Evolutionary conservation across 2,797 vertebrate genomes (phyloP).

Genomic region (Serranus cabrilla): DNA sequence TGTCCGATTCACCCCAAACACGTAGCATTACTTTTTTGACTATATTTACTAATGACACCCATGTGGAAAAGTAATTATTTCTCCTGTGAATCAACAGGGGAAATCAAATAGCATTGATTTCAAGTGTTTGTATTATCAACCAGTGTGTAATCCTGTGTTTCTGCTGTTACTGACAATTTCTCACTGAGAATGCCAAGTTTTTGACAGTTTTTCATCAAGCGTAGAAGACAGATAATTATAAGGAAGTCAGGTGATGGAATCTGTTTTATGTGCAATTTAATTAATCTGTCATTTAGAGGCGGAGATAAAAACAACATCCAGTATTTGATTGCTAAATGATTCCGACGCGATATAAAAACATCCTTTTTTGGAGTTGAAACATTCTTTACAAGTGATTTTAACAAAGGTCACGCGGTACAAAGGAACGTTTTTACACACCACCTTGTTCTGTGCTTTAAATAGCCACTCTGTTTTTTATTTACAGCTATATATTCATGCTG

Average conservation of each 20-base stretch:
- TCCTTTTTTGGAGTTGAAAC: neutral
- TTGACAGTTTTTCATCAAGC: conserved; percentile 10
- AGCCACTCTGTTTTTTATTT: neutral
- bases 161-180: neutral
- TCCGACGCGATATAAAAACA: neutral
- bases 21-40: neutral
- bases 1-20: neutral
- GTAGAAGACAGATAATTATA: conserved; percentile 8
- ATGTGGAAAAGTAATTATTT: neutral
- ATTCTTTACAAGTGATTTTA: neutral
- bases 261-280: neutral
- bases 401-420: neutral
- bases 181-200: neutral
- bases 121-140: conserved; percentile 9
- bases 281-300: neutral
- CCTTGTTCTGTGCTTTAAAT: neutral
- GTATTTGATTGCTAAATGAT: neutral
- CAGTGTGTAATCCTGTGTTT: neutral
- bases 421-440: neutral
- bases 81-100: conserved; percentile 4
- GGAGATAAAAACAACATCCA: neutral
- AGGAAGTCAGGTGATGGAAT: neutral
- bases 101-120: conserved; percentile 38
- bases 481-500: conserved; percentile 3
- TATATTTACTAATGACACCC: neutral